phyloP scores from a whole-genome alignment of 2,797 vertebrate genomes.

The Steatocranus sp. region DNA sequence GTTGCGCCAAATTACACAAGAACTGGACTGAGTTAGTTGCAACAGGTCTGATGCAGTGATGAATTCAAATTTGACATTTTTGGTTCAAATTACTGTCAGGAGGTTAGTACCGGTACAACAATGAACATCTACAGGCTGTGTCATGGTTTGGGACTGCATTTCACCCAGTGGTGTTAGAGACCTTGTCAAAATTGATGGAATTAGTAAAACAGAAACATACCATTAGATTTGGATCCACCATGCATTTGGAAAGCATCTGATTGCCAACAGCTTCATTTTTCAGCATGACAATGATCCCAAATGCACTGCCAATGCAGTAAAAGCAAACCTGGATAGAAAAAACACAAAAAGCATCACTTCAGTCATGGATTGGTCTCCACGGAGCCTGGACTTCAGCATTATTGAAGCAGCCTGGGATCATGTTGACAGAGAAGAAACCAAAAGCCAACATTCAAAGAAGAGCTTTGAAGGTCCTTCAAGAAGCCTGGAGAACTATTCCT shows the following conservation, averaged over 20 bases:
- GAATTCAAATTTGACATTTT: neutral
- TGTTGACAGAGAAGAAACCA: neutral
- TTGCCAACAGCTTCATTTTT: neutral
- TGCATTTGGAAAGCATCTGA: neutral
- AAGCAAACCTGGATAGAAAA: neutral
- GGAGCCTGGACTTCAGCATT: neutral
- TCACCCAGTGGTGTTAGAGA: neutral
- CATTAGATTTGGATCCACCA: neutral
- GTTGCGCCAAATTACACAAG: rapidly evolving
- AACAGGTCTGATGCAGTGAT: neutral
- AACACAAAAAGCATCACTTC: neutral
- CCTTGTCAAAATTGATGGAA: neutral
- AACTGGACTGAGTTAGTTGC: neutral
- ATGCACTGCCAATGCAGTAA: rapidly evolving
- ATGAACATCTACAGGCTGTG: rapidly evolving
- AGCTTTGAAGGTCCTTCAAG: neutral
- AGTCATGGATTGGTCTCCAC: neutral
- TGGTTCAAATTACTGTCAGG: neutral
- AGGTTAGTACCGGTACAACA: neutral
- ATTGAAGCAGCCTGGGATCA: neutral
- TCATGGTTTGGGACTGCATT: neutral
- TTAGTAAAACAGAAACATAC: neutral
- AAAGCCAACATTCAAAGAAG: neutral
- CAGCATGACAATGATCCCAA: neutral
- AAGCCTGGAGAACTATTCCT: neutral